Evolutionary conservation across 2,888 invertebrate genomes (phyloP).

Genomic region (Ariolimax columbianus): DNA sequence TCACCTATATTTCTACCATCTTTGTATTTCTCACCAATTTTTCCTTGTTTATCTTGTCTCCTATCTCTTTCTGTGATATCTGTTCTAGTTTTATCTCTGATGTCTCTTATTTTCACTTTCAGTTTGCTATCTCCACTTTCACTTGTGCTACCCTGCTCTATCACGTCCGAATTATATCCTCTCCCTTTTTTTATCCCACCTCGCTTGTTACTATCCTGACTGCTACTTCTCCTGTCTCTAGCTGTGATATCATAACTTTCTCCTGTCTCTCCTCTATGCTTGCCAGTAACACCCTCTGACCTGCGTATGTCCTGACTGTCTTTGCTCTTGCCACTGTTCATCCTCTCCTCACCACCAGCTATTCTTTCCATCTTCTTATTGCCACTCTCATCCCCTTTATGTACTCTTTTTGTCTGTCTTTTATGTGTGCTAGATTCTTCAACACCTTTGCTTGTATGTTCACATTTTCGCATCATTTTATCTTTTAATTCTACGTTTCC

Average conservation of each 20-base stretch:
- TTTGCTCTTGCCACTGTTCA: neutral
- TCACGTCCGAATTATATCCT: no score
- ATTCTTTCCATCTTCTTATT: neutral
- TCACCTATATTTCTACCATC: neutral
- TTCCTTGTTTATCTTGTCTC: no score
- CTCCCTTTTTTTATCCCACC: neutral
- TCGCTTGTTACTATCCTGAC: neutral
- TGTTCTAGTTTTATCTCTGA: neutral
- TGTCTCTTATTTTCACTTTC: neutral
- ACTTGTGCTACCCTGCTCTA: neutral
- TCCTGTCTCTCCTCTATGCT: neutral
- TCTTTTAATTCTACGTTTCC: neutral
- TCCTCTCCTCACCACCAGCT: neutral
- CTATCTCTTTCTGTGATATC: neutral
- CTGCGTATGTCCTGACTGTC: neutral
- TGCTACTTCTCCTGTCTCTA: neutral
- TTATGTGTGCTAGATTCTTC: neutral
- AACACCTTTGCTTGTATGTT: constrained; percentile 1
- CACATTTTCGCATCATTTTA: neutral
- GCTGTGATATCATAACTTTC: neutral
- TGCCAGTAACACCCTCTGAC: neutral
- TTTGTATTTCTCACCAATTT: neutral
- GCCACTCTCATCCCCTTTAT: neutral
- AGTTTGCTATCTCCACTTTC: neutral
- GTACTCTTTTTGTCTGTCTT: neutral